These are phyloP conservation scores for Pardalotus punctatus DNA, from an alignment of 2,113 vertebrate genomes.

Conservation along the genomic window DNA sequence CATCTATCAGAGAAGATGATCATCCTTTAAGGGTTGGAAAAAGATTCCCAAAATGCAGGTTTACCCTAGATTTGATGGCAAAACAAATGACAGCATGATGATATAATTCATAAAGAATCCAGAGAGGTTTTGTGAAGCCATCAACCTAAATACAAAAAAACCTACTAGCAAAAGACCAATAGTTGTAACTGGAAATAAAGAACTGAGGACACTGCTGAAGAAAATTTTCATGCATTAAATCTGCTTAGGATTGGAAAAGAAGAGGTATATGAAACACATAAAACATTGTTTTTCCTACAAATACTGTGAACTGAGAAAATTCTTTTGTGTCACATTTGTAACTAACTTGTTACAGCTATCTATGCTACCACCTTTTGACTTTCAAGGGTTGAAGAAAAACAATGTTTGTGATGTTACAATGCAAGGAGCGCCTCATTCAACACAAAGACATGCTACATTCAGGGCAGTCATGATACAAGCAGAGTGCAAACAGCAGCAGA, in stretches of 20 bases:
- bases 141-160: not conserved
- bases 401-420: not conserved
- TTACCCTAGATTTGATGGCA: not conserved
- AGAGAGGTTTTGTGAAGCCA: not conserved
- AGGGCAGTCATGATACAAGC: not conserved
- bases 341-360: not conserved
- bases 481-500: not conserved
- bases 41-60: not conserved
- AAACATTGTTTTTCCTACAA: slow-evolving; percentile 11
- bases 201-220: not conserved
- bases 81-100: not conserved
- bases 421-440: not conserved
- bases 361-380: not conserved
- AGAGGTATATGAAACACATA: not conserved
- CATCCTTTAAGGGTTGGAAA: not conserved
- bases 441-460: not conserved
- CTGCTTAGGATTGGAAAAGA: not conserved
- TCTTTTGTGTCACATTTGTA: not conserved
- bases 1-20: not conserved
- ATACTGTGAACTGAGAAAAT: not conserved
- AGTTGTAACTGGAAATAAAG: not conserved
- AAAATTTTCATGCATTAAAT: slow-evolving; percentile 1
- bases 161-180: not conserved
- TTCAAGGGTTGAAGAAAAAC: slow-evolving; percentile 8
- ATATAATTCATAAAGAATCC: not conserved